Conservation (phyloP, 1,140 invertebrate genomes). For the Gryllus bimaculatus region DNA sequence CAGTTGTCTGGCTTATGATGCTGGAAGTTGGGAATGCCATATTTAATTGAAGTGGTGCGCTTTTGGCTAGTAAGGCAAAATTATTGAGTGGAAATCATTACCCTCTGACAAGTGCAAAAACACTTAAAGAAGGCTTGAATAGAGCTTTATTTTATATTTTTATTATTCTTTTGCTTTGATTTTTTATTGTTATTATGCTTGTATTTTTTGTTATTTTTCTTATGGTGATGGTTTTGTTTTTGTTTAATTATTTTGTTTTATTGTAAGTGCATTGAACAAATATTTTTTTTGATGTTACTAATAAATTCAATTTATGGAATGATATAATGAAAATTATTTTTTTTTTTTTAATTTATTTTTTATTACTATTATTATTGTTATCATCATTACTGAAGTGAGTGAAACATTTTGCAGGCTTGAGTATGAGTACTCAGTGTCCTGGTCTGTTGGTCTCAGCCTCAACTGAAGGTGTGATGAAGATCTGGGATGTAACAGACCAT, state of each 20-base stretch:
- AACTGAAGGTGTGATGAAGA: slow-evolving; percentile 61
- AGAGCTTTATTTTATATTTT: too few relatives aligned
- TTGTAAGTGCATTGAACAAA: background rate
- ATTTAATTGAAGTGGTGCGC: too few relatives aligned
- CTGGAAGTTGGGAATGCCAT: too few relatives aligned
- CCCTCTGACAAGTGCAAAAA: too few relatives aligned
- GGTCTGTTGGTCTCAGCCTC: slow-evolving; percentile 63
- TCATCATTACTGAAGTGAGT: slow-evolving; percentile 4
- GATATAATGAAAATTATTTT: slow-evolving; percentile 26
- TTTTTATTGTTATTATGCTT: too few relatives aligned
- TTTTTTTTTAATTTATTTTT: slow-evolving; percentile 8
- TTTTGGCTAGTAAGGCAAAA: too few relatives aligned
- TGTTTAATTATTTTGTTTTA: background rate
- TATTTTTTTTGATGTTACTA: slow-evolving; percentile 23
- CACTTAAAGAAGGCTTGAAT: too few relatives aligned
- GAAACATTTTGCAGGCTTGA: slow-evolving; percentile 43
- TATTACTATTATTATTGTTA: slow-evolving; percentile 6
- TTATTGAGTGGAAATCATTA: too few relatives aligned
- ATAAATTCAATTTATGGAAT: slow-evolving; percentile 27
- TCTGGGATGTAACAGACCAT: slow-evolving; percentile 56
- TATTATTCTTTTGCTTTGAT: too few relatives aligned
- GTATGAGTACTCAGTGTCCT: slow-evolving; percentile 53
- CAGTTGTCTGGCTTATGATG: too few relatives aligned
- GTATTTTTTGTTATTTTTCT: too few relatives aligned
- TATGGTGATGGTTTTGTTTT: too few relatives aligned